Conservation (phyloP, 2,113 vertebrate species). For the Thamnaconus septentrionalis region DNA sequence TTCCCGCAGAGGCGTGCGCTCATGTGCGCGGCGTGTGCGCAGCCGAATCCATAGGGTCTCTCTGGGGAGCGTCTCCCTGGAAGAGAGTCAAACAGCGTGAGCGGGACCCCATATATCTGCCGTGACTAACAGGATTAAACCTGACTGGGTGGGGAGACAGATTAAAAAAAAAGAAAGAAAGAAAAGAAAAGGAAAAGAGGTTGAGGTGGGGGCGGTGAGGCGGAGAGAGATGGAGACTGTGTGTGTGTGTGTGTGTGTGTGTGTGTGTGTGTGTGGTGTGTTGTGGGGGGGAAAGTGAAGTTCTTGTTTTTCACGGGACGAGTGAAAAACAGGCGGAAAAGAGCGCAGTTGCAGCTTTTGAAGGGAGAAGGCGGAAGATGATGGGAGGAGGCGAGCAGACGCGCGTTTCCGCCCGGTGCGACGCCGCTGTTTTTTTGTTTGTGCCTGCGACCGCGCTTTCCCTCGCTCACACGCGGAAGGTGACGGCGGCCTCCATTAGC, state of each 20-base stretch:
- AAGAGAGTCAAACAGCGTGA: slow-evolving; percentile 59
- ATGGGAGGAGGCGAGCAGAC: slow-evolving; percentile 30
- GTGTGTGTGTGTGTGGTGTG: background rate
- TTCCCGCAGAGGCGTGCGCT: slow-evolving; percentile 16
- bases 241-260: slow-evolving; percentile 6
- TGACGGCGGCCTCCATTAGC: slow-evolving; percentile 35
- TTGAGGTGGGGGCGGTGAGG: background rate
- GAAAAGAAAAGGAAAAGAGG: slow-evolving; percentile 6
- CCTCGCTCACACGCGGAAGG: slow-evolving; percentile 10
- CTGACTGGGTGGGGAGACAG: slow-evolving; percentile 64
- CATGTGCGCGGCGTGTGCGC: slow-evolving; percentile 11
- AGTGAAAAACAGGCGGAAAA: slow-evolving; percentile 30
- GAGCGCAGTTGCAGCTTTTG: slow-evolving; percentile 26
- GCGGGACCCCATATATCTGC: slow-evolving; percentile 64
- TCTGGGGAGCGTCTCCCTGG: slow-evolving; percentile 60
- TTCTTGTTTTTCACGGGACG: slow-evolving; percentile 44
- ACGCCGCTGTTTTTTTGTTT: background rate
- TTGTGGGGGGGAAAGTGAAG: slow-evolving; percentile 38
- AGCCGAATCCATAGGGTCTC: slow-evolving; percentile 59
- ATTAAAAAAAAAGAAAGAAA: slow-evolving; percentile 36
- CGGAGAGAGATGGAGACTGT: slow-evolving; percentile 11
- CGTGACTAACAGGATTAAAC: slow-evolving; percentile 74
- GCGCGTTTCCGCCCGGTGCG: too few relatives aligned
- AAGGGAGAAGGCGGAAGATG: slow-evolving; percentile 5
- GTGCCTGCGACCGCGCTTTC: slow-evolving; percentile 7